Evolutionary conservation across 2,888 invertebrate genomes (phyloP).

Genomic region (Arctia plantaginis): DNA sequence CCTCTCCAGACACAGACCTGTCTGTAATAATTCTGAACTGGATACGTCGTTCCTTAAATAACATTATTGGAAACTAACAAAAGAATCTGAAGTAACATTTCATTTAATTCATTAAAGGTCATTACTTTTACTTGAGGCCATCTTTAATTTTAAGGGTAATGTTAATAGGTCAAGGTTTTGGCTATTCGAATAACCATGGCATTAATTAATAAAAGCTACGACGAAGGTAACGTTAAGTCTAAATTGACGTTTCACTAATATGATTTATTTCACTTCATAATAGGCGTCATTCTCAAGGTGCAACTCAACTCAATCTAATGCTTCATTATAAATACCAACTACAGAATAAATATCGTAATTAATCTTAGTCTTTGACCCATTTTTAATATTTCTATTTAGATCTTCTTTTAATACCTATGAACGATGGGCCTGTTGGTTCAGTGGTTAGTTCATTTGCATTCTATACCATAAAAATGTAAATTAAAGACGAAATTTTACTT

Average conservation of each 20-base stretch:
- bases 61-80: background rate
- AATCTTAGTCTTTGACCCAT: no score
- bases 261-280: background rate
- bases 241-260: background rate
- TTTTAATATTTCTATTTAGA: no score
- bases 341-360: no score
- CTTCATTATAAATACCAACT: background rate
- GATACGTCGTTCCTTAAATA: no score
- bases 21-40: no score
- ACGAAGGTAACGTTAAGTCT: background rate
- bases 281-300: background rate
- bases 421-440: no score
- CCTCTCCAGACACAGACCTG: no score
- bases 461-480: no score
- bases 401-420: no score
- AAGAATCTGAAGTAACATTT: background rate
- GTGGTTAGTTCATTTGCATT: no score
- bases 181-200: background rate
- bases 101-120: background rate
- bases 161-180: background rate
- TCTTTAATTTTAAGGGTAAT: background rate
- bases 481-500: no score
- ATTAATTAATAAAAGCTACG: background rate
- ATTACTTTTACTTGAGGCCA: background rate
- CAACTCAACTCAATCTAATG: background rate